Base-by-base conservation (phyloP, 2,797 vertebrate genomes). In the Falco cherrug region DNA sequence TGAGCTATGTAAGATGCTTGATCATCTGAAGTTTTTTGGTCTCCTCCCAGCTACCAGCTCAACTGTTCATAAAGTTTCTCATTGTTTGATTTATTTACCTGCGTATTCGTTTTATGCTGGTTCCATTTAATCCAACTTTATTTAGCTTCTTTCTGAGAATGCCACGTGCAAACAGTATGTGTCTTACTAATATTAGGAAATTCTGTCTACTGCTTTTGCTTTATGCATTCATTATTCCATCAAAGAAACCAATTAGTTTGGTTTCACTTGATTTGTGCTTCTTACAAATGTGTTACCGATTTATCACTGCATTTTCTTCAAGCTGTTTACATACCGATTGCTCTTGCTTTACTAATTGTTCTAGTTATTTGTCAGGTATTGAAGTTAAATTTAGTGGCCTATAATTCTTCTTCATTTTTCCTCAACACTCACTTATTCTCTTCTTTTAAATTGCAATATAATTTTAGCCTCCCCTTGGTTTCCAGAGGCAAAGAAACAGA, bases 281-380 rank as follows among this genome's bases (percentile, higher is more conserved):
- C 97, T 93, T 91, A 91, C 76, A 95, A 96, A 96, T 74, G 39
- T 75, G 74, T 82, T 95, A 86, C 79, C 1, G 0, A 95, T 94
- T 97, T 93, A 95, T 94, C 84, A 80, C 53, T 69, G 80, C 6
- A 1, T 91, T 96, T 95, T 89, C 83, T 93, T 90, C 88, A 85
- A 81, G 54, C 74, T 92, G 82, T 95, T 97, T 96, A 90, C 74
- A 90, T 63, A 95, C 70, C 53, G 88, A 89, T 83, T 96, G 82
- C 74, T 96, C 91, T 94, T 94, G 94, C 94, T 95, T 95, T 91
- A 75, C 93, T 96, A 97, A 96, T 96, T 91, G 74, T 94, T 97
- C 74, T 56, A 92, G 84, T 75, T 97, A 87, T 90, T 95, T 91
- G 81, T 95, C 90, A 92, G 89, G 53, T 94, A 90, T 68, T 77